A percentile compares a stretch with the other conserved stretches of the same genome.
These are phyloP conservation scores for Drosophila persimilis DNA, from an alignment of 1,140 invertebrate genomes.

Conservation along the genomic window DNA sequence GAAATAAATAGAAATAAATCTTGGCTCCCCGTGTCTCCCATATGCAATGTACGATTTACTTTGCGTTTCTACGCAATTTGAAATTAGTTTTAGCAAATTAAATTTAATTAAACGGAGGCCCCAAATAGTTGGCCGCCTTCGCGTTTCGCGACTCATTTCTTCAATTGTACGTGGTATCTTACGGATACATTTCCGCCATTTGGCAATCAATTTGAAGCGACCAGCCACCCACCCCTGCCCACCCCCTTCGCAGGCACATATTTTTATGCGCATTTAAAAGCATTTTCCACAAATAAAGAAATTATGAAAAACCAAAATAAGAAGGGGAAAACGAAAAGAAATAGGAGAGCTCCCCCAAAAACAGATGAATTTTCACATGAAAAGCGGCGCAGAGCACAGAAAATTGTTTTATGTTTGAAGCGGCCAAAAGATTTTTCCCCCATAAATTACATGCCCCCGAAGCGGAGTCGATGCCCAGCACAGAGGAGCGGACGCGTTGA, in stretches of 20 bases:
- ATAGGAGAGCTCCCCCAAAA: conserved; percentile 27
- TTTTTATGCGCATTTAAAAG: conserved; percentile 78
- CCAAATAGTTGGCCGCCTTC: conserved; percentile 41
- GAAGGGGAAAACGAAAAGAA: conserved; percentile 19
- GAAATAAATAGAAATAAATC: conserved; percentile 54
- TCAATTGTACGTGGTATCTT: conserved; percentile 4
- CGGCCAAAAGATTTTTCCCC: conserved; percentile 66
- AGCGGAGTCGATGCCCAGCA: not conserved
- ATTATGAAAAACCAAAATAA: conserved; percentile 62
- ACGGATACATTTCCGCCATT: conserved; percentile 2
- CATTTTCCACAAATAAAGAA: conserved; percentile 80
- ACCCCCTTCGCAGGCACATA: conserved; percentile 15
- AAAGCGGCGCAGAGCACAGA: conserved; percentile 67
- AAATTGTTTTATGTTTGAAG: conserved; percentile 78
- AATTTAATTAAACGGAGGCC: conserved; percentile 63
- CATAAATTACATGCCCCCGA: conserved; percentile 68
- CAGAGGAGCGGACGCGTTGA: conserved; percentile 2
- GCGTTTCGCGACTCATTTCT: conserved; percentile 36
- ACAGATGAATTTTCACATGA: conserved; percentile 81
- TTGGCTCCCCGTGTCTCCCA: not conserved
- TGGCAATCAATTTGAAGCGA: conserved; percentile 34
- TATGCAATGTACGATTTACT: conserved; percentile 59
- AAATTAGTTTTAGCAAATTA: conserved; percentile 63
- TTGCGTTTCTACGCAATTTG: conserved; percentile 61
- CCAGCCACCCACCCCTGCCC: not conserved